Evolutionary conservation across 2,113 vertebrate species (phyloP), one percentile per base, ranked within the genome.

Genomic region (Elephas maximus): DNA sequence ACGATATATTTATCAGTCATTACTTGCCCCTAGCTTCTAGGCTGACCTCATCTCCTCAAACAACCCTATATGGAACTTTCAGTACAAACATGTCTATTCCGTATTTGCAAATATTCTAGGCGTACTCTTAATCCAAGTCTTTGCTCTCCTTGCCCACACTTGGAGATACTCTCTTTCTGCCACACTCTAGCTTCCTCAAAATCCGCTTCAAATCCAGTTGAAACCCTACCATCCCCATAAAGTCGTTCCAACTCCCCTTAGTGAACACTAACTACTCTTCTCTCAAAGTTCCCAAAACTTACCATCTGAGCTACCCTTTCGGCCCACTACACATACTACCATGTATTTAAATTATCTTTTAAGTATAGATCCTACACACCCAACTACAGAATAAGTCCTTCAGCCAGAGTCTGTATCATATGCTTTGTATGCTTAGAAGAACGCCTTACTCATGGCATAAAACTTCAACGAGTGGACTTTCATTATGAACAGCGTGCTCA

Each of bases 281-380:
- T 73, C 76, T 94, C 87, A 76, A 77, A 90, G 84, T 92, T 90
- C 65, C 88, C 60, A 78, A 67, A 71, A 53, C 33, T 65, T 65
- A 33, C 9, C 44, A 21, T 69, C n/a, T 51, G 15, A 53, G 9
- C 77, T 65, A 76, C 5, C 44, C 51, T 48, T 76, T 37, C 60
- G n/a, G 20, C 33, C 23, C 18, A 67, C 5, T 0, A 30, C 5
- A 51, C 15, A 33, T 4, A 71, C 8, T 57, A 65, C 30, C 21
- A 30, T 18, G 20, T 48, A 48, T 51, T 26, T 37, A 20, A 74
- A n/a, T 71, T 41, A 53, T 60, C 51, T 92, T 48, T 73, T 37
- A 88, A 71, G 26, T 53, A 2, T 77, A 63, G 28, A 44, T 8
- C 14, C 76, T 76, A 62, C 28, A 51, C 65, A 21, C 20, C 71